phyloP scores from a whole-genome alignment of 2,888 invertebrate genomes.

The Mesorhabditis sp. region DNA sequence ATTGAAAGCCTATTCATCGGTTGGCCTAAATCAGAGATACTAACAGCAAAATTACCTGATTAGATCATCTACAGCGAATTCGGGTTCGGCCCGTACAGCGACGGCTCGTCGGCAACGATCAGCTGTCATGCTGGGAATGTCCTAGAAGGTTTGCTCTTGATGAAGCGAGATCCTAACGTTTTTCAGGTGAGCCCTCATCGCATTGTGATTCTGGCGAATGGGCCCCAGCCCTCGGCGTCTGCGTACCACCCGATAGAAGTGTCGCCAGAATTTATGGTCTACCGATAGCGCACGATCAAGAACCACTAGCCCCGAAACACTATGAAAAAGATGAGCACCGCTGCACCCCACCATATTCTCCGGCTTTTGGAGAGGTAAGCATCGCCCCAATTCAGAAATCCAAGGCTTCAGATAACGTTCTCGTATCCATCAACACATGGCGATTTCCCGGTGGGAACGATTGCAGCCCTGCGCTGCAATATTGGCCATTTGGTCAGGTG shows the following conservation, averaged over 20 bases:
- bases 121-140: conserved; percentile 34
- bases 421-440: conserved; percentile 10
- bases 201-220: neutral
- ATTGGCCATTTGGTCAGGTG: conserved; percentile 7
- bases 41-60: neutral
- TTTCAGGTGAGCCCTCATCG: conserved; percentile 2
- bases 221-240: neutral
- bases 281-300: neutral
- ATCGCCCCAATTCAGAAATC: neutral
- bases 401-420: conserved; percentile 14
- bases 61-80: conserved; percentile 22
- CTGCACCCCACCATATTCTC: conserved; percentile 32
- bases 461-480: conserved; percentile 13
- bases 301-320: neutral
- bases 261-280: no score
- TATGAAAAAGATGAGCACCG: neutral
- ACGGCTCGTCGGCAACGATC: conserved; percentile 37
- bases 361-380: conserved; percentile 30
- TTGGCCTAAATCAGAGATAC: neutral
- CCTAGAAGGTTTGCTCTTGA: conserved; percentile 12
- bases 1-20: conserved; percentile 4
- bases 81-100: conserved; percentile 27
- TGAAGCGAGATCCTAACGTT: neutral
- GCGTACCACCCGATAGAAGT: neutral
- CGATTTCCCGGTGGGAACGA: conserved; percentile 12